These are phyloP conservation scores for Cataglyphis altisquamis DNA, from an alignment of 2,888 invertebrate genomes.

Conservation along the genomic window DNA sequence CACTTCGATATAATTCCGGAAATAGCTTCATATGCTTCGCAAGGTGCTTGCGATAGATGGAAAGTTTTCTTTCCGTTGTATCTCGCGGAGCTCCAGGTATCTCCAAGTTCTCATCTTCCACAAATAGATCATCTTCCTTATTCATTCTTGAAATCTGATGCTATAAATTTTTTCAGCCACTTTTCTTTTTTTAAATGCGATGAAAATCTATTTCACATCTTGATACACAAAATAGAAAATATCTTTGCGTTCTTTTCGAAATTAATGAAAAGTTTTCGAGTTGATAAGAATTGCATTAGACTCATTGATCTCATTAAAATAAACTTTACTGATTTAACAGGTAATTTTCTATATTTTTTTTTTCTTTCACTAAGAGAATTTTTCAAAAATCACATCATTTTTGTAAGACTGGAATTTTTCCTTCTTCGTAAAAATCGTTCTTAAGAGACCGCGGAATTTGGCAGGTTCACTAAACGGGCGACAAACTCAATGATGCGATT, in stretches of 20 bases:
- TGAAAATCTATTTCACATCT: not conserved
- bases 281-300: not conserved
- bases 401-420: not conserved
- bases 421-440: constrained; percentile 29
- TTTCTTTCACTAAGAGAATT: not conserved
- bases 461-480: constrained; percentile 51
- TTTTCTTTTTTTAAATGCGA: not conserved
- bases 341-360: not conserved
- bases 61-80: constrained; percentile 32
- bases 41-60: constrained; percentile 64
- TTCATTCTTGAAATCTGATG: constrained; percentile 8
- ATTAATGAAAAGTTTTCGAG: not conserved
- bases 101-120: not conserved
- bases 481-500: constrained; percentile 59
- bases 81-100: not conserved
- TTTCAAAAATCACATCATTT: not conserved
- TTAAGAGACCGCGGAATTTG: constrained; percentile 27
- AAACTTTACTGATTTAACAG: not conserved
- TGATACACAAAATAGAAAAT: not conserved
- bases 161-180: not conserved
- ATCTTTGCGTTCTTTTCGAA: not conserved
- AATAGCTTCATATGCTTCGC: constrained; percentile 77
- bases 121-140: not conserved
- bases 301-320: not conserved
- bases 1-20: constrained; percentile 88